phyloP scores from a whole-genome alignment of 64 coral and sea anemone species.

The Hydrozoanthus tunicans region DNA sequence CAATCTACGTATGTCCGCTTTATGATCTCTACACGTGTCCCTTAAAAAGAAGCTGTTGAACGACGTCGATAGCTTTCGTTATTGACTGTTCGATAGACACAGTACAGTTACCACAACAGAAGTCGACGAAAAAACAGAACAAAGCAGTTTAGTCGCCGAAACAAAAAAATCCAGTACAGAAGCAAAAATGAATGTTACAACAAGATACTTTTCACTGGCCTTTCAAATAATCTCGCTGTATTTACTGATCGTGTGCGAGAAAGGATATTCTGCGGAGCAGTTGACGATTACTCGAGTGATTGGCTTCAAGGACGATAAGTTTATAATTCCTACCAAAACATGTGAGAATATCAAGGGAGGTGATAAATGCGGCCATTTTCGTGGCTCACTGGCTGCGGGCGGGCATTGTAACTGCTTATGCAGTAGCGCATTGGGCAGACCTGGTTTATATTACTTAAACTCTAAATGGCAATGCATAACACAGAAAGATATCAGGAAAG shows the following conservation, averaged over 20 bases:
- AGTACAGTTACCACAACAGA: too few relatives aligned
- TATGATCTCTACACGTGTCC: too few relatives aligned
- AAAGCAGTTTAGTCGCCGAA: too few relatives aligned
- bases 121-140: too few relatives aligned
- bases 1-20: too few relatives aligned
- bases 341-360: neutral
- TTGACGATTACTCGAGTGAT: neutral
- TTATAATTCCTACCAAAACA: neutral
- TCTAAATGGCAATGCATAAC: neutral
- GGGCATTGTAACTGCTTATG: neutral
- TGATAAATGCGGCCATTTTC: neutral
- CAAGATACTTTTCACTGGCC: neutral
- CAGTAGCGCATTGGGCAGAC: neutral
- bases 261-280: neutral
- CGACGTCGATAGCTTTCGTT: too few relatives aligned
- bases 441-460: neutral
- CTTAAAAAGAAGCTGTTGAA: too few relatives aligned
- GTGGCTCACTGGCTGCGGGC: neutral
- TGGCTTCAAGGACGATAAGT: slow-evolving; percentile 4
- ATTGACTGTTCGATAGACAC: too few relatives aligned
- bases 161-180: neutral
- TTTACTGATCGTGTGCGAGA: neutral
- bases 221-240: neutral
- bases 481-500: slow-evolving; percentile 1
- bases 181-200: neutral